Evolutionary conservation across 1,140 invertebrate species (phyloP), one percentile per base, ranked within the genome.

Genomic region (Calliphora vicina): DNA sequence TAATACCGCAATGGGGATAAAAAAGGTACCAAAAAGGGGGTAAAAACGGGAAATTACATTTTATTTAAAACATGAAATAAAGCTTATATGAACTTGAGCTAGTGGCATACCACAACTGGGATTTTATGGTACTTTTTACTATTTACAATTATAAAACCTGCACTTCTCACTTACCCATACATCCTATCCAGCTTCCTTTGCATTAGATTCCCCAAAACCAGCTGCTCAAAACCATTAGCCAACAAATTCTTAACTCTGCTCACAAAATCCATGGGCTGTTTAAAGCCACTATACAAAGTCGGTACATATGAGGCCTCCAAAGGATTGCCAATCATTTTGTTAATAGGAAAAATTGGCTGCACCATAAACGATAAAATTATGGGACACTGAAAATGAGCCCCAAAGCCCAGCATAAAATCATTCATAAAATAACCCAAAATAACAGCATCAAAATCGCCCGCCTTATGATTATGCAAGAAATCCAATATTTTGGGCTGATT

Each of bases 351-450:
- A 1, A 80, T 17, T 29, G 83, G 83, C 8, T 57, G 76, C 26
- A 73, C 17, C 10, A 82, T 43, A 25, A 76, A 83, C 15, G 71
- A 61, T 13, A 84, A 17, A 9, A 85, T 61, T 13, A 83, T 50
- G 2, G 85, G 85, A 45, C 83, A 84, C 3, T 84, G 82, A 50
- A 86, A 86, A 72, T 86, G 82, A 1, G 82, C 82, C 6, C 43
- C 81, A 26, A 83, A 8, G 25, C 82, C 84, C n/a, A 84, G 6
- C 3, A 80, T 61, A 72, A 82, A 84, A 45, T 82, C 72, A 29
- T 84, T 85, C 13, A 80, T 43, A 50, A 84, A 73, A 27, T 80
- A 82, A 12, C 84, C 84, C 15, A 85, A 43, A 9, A 85, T 20
- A 9, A 85, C 17, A 20, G 83, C 45, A 83, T 85, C 85, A 82